Evolutionary conservation across 35 echinoderm and acorn worm genomes (phyloP).

Genomic region (Heliocidaris tuberculata): DNA sequence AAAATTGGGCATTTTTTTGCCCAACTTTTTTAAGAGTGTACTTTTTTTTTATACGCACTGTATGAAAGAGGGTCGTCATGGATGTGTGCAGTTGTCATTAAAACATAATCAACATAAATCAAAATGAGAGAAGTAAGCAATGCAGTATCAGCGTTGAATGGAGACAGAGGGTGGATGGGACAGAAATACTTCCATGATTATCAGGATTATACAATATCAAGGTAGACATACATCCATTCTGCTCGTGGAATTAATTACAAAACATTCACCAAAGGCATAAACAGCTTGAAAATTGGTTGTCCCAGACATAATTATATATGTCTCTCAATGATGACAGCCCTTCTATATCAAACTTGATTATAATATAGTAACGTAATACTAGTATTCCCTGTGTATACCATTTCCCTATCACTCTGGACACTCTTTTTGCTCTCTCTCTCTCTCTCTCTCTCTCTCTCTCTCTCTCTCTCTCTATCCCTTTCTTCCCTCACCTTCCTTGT

Average conservation of each 20-base stretch:
- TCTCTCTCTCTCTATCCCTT: neutral
- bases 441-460: neutral
- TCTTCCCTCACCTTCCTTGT: neutral
- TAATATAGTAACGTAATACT: neutral
- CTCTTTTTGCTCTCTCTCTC: neutral
- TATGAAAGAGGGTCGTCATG: neutral
- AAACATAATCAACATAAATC: neutral
- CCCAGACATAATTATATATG: neutral
- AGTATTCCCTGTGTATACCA: too few species aligned
- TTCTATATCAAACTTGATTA: neutral
- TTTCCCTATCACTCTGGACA: too few species aligned
- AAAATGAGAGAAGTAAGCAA: neutral
- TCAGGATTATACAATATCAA: neutral
- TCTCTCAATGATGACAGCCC: neutral
- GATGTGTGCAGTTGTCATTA: neutral
- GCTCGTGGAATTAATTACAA: neutral
- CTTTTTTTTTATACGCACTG: neutral
- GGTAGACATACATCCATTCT: neutral
- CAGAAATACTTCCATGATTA: neutral
- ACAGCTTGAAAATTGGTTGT: neutral
- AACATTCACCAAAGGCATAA: neutral
- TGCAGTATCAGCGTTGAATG: neutral
- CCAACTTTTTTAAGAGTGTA: too few species aligned
- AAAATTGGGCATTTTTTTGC: too few species aligned
- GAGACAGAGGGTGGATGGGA: neutral